Conservation (phyloP, 1,140 invertebrate genomes). For the Lasioglossum albipes region DNA sequence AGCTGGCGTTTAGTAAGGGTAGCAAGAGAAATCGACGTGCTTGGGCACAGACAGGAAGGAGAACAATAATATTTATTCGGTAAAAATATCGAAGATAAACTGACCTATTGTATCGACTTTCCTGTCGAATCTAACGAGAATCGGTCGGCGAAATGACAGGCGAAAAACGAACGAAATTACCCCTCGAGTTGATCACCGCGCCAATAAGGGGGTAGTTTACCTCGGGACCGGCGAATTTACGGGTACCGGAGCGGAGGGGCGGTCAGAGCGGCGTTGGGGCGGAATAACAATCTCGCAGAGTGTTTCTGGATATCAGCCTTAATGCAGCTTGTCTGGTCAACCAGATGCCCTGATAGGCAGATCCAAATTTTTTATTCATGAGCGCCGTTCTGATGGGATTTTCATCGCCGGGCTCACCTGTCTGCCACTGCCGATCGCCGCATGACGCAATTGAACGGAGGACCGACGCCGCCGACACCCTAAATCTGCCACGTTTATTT, state of each 20-base stretch:
- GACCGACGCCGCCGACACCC: slow-evolving; percentile 10
- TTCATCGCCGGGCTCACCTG: slow-evolving; percentile 69
- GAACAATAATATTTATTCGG: not conserved
- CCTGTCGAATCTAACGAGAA: slow-evolving; percentile 4
- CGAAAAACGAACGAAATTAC: slow-evolving; percentile 57
- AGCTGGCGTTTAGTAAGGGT: too few species aligned
- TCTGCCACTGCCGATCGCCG: slow-evolving; percentile 65
- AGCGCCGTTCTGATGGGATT: slow-evolving; percentile 67
- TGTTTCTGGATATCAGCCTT: slow-evolving; percentile 74
- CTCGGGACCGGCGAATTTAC: slow-evolving; percentile 53
- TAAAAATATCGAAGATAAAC: slow-evolving; percentile 8
- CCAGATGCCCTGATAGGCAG: slow-evolving; percentile 70
- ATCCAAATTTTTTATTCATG: slow-evolving; percentile 72
- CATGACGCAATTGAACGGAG: slow-evolving; percentile 58
- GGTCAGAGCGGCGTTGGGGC: slow-evolving; percentile 51
- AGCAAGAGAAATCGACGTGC: too few species aligned
- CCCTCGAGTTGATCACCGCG: slow-evolving; percentile 54
- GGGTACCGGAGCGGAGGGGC: slow-evolving; percentile 30
- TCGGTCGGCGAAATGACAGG: slow-evolving; percentile 46
- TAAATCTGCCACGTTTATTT: slow-evolving; percentile 45
- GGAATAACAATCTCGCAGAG: slow-evolving; percentile 74
- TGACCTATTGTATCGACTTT: not conserved
- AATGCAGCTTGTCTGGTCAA: slow-evolving; percentile 72
- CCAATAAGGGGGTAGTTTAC: slow-evolving; percentile 62
- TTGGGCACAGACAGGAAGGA: not conserved